Base-by-base conservation (phyloP, 2,888 invertebrate genomes). In the Drosophila diplacantha region DNA sequence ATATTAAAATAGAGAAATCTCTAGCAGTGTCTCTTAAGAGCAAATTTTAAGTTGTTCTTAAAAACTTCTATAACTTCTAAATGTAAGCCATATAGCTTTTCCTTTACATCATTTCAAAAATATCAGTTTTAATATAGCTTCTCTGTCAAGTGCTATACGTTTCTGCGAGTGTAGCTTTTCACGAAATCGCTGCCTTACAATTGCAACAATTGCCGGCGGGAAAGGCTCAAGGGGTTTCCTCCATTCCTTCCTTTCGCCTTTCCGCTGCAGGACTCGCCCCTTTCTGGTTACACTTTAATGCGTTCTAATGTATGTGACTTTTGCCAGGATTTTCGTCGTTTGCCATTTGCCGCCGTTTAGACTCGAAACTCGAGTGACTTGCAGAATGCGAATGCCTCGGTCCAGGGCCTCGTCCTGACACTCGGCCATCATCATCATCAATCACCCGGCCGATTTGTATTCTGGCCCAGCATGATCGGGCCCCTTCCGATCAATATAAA, bases 291-390 rank as follows among this genome's bases (percentile, higher is more conserved):
- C 79, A 78, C 71, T 83, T 77, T 81, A 85, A 86, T 84, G 76
- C 79, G 83, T 80, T 80, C 78, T 86, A 86, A 85, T 85, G 82
- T 78, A 81, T 84, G 75, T 86, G 86, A 86, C 86, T 85, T 86
- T 84, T 71, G 74, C 62, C 59, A 52, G 72, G 74, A 72, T 74
- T 79, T 63, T 58, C 54, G 57, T 79, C 74, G 69, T 69, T 64
- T 73, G 81, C 72, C 72, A 74, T 66, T 64, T 73, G 78, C 69
- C 72, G 78, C 70, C 73, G 72, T 31, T 46, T 22, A 41, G 49
- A 35, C 39, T 59, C 39, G 54, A 59, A 72, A n/a, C n/a, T 60
- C 59, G 76, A 81, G 81, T 81, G 81, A 83, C 83, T 81, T 73
- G 83, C 80, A 69, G 74, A 75, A 69, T 53, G 20, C 54, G 59